Percentiles rank a stretch among this genome's conserved stretches.
phyloP scores from a whole-genome alignment of 2,888 invertebrate genomes.

The Protophormia terraenovae region DNA sequence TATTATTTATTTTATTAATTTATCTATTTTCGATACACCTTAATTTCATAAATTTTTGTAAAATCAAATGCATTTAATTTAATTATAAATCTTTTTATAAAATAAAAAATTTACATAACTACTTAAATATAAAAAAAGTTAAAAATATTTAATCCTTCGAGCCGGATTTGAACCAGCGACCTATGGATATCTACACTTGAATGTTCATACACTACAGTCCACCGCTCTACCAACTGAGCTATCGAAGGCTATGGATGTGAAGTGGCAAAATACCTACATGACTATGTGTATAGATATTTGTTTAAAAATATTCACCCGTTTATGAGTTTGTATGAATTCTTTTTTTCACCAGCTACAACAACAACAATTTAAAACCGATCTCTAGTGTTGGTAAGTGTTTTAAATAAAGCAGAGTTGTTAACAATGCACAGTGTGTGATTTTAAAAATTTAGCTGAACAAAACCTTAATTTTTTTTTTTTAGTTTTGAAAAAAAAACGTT shows the following conservation, averaged over 20 bases:
- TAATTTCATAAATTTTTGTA: too few species aligned
- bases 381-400: slow-evolving; percentile 10
- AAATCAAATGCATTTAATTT: too few species aligned
- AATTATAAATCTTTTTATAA: not conserved
- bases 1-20: too few species aligned
- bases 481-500: too few species aligned
- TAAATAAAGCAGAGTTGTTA: not conserved
- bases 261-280: not conserved
- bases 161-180: slow-evolving; percentile 87
- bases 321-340: too few species aligned
- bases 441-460: too few species aligned
- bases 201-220: slow-evolving; percentile 74
- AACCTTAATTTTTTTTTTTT: too few species aligned
- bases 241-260: slow-evolving; percentile 72
- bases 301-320: too few species aligned
- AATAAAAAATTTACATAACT: too few species aligned
- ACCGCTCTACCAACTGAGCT: slow-evolving; percentile 80
- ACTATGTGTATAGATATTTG: not conserved
- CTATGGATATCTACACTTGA: slow-evolving; percentile 82
- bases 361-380: not conserved
- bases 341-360: too few species aligned
- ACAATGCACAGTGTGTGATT: too few species aligned
- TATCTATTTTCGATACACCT: too few species aligned
- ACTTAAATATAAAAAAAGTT: not conserved
- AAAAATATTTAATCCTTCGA: slow-evolving; percentile 82